Conservation (phyloP, 2,888 invertebrate species). For the Alsophila aescularia region DNA sequence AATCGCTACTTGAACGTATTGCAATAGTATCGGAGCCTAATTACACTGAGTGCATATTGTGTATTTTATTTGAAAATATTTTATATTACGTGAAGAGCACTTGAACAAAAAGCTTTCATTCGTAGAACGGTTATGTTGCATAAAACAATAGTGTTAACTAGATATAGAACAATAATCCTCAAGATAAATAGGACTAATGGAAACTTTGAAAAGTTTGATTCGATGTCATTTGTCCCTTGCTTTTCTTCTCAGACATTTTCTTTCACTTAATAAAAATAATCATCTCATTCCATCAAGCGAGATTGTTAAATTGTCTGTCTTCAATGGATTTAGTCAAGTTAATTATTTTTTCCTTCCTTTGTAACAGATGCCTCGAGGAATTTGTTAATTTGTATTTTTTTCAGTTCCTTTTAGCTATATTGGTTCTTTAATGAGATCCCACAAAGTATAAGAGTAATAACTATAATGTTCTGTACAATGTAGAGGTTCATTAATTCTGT, state of each 20-base stretch:
- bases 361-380: slow-evolving; percentile 12
- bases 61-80: too few relatives aligned
- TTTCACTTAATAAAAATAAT: slow-evolving; percentile 4
- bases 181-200: too few relatives aligned
- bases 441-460: slow-evolving; percentile 5
- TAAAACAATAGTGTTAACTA: too few relatives aligned
- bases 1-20: too few relatives aligned
- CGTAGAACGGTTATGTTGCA: too few relatives aligned
- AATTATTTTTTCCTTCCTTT: slow-evolving; percentile 19
- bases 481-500: not conserved
- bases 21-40: too few relatives aligned
- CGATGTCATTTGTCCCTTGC: not conserved
- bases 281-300: slow-evolving; percentile 3
- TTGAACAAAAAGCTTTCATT: too few relatives aligned
- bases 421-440: slow-evolving; percentile 15
- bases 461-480: not conserved
- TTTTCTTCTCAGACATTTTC: not conserved
- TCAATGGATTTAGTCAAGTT: slow-evolving; percentile 16
- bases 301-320: slow-evolving; percentile 16
- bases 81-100: too few relatives aligned
- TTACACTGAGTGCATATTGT: too few relatives aligned
- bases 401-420: slow-evolving; percentile 11
- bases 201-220: not conserved
- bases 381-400: slow-evolving; percentile 16
- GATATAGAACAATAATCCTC: too few relatives aligned